Base-by-base conservation (phyloP, 2,797 vertebrate genomes). In the Platalea minor region DNA sequence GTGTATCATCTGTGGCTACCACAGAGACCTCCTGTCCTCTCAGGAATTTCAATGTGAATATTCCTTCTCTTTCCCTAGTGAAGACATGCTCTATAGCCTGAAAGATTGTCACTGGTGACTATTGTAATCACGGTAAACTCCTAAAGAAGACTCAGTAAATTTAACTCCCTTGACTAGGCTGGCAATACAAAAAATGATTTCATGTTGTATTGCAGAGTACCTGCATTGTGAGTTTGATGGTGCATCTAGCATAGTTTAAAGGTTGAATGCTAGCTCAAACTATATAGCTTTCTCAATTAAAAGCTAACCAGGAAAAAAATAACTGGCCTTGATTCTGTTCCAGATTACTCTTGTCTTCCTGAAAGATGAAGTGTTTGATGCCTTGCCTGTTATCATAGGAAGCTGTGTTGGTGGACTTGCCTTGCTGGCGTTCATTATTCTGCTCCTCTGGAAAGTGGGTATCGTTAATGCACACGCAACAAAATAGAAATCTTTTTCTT, bases 401-500 rank as follows among this genome's bases (percentile, higher is more conserved):
- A 98, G 98, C 70, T 96, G 96, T 19, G n/a, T 97, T 9, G 98
- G 97, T 56, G 98, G 98, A 48, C 76, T 98, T 93, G 8, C 98
- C 39, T 75, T 98, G 80, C 95, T 99, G 89, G 48, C 89, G 1
- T 13, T 98, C 50, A 97, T 99, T 65, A 63, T 98, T 64, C 43
- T 97, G 51, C 43, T 98, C 72, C 97, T 98, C 19, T 79, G 98
- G 90, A 98, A 98, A 97, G 98, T 98, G 90, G 73, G 96, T 91
- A 75, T 84, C 39, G 0, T 26, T 59, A 48, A 37, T n/a, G 29
- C 50, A 28, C 6, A 26, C 23, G 29, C 37, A 46, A 9, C 20
- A 33, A 50, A 73, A 18, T 17, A 69, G 13, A 53, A 29, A 46
- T 17, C 1, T 25, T 41, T 67, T 50, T 61, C 33, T 39, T 56